A percentile compares a stretch with the other conserved stretches of the same genome.
Evolutionary conservation across 1,140 invertebrate species (phyloP).

Genomic region (Atta cephalotes): DNA sequence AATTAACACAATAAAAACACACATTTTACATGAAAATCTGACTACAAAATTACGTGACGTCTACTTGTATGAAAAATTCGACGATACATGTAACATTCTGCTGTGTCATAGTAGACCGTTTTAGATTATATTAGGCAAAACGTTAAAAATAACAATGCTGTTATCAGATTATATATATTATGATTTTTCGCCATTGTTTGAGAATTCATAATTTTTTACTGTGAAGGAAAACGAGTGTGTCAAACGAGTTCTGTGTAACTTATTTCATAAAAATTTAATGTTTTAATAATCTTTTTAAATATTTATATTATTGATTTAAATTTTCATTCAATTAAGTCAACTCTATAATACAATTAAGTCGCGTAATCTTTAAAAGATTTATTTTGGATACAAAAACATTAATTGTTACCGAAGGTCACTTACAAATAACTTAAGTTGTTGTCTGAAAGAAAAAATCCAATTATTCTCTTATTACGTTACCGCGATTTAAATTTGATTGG

Average conservation of each 20-base stretch:
- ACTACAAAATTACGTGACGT: background rate
- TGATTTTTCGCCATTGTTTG: background rate
- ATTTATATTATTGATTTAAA: background rate
- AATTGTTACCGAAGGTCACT: background rate
- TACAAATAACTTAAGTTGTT: background rate
- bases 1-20: slow-evolving; percentile 13
- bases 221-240: background rate
- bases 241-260: background rate
- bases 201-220: background rate
- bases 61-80: background rate
- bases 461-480: background rate
- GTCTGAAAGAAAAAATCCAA: slow-evolving; percentile 3
- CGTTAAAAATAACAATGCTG: background rate
- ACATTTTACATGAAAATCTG: slow-evolving; percentile 18
- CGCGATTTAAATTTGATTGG: slow-evolving; percentile 37
- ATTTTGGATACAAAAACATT: background rate
- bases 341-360: no score
- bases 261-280: background rate
- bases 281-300: slow-evolving; percentile 1
- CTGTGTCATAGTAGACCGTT: background rate
- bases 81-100: background rate
- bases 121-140: background rate
- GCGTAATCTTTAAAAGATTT: background rate
- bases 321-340: background rate
- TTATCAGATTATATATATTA: background rate